A percentile compares a stretch with the other conserved stretches of the same genome.
Conservation (phyloP, 2,888 invertebrate species). For the Pyrochroa serraticornis region DNA sequence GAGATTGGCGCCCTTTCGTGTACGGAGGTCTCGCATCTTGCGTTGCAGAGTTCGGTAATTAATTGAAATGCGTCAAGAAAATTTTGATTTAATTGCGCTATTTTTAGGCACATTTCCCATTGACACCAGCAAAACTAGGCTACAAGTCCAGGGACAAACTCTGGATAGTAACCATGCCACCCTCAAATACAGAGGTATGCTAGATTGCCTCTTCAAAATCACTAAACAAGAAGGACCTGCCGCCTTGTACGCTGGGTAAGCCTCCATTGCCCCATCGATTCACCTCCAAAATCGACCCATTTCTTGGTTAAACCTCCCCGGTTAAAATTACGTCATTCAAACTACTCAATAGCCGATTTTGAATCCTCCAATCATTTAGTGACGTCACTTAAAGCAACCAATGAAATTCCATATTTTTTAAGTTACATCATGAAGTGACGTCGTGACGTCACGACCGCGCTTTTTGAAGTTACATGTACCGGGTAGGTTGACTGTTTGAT, state of each 20-base stretch:
- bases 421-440: too few relatives aligned
- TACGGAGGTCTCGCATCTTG: constrained; percentile 94
- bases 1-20: constrained; percentile 91
- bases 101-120: constrained; percentile 91
- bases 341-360: background rate
- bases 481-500: too few relatives aligned
- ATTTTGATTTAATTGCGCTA: constrained; percentile 1
- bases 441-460: too few relatives aligned
- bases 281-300: background rate
- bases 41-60: constrained; percentile 89
- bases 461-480: too few relatives aligned
- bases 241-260: constrained; percentile 85
- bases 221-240: constrained; percentile 83
- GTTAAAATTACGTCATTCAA: background rate
- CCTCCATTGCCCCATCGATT: background rate
- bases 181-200: constrained; percentile 87
- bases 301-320: background rate
- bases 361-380: too few relatives aligned
- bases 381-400: too few relatives aligned
- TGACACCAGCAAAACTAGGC: constrained; percentile 91
- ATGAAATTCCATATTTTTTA: too few relatives aligned
- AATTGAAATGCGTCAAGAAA: background rate
- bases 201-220: constrained; percentile 87
- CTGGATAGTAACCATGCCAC: constrained; percentile 76
- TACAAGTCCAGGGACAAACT: constrained; percentile 93